Evolutionary conservation across 2,797 vertebrate species (phyloP), one percentile per base, ranked within the genome.

Genomic region (Kryptopterus vitreolus): DNA sequence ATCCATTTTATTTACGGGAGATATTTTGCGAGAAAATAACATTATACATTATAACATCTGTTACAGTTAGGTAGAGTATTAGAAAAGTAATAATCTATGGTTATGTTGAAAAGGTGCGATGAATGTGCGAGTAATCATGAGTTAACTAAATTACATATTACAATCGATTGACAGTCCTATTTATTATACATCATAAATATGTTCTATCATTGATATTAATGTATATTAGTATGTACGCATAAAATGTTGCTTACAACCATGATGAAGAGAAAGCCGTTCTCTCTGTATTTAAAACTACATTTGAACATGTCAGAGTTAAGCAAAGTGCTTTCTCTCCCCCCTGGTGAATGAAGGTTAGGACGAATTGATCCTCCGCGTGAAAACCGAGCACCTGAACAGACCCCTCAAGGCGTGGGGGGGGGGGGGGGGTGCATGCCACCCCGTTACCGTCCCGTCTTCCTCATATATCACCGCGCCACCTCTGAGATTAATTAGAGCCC

Each of bases 401-500:
- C 69, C 70, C 38, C 70, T 73, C 70, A 57, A 65, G 71, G 70
- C 48, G 12, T 38, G 61, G 61, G 82, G 29, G 62, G 43, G 43
- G 58, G 43, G 71, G 71, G 61, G 61, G 82, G 29, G 62, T 43
- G 43, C 58, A 58, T 53, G 71, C 53, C 71, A 74, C 53, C 46
- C 38, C 5, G 72, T 70, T 81, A 76, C 73, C 65, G 72, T 58
- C n/a, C 38, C 11, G 58, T 58, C 57, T 65, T 24, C 24, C 24
- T 61, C 66, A 72, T 80, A 52, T 52, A 80, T 83, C 82, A 83
- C 52, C 52, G 59, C 33, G 66, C 53, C 72, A 78, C 83, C 75
- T 38, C 48, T 18, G 83, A 80, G 83, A 85, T 84, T 83, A 83
- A 86, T 86, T 83, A 83, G 63, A 86, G 59, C 24, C 68, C 76